These are phyloP conservation scores for Drosophila nigromelanica DNA, from an alignment of 1,140 invertebrate species.

Conservation along the genomic window DNA sequence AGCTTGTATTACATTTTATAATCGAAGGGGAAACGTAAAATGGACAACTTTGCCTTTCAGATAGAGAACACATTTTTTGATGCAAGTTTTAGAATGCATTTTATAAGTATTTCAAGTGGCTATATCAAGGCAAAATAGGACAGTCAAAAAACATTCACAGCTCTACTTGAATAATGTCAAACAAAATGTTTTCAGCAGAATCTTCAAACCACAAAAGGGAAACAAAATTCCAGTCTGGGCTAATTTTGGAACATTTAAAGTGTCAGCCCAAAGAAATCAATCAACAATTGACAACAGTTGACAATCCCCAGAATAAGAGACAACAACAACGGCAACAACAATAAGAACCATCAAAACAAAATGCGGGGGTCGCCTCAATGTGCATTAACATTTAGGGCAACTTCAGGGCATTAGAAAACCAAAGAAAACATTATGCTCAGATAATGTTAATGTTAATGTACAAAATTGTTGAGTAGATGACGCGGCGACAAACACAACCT, in stretches of 20 bases:
- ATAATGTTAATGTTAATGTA: slow-evolving; percentile 59
- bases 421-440: slow-evolving; percentile 30
- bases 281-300: slow-evolving; percentile 73
- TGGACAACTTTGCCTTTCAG: neutral
- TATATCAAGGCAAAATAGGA: slow-evolving; percentile 1
- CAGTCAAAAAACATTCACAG: slow-evolving; percentile 2
- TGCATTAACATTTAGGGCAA: slow-evolving; percentile 33
- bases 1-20: neutral
- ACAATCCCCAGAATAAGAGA: slow-evolving; percentile 9
- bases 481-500: slow-evolving; percentile 55
- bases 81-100: slow-evolving; percentile 8
- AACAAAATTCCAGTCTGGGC: slow-evolving; percentile 14
- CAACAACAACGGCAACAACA: slow-evolving; percentile 14
- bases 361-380: slow-evolving; percentile 53
- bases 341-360: slow-evolving; percentile 12
- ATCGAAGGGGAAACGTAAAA: neutral
- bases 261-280: slow-evolving; percentile 72
- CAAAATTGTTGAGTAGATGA: slow-evolving; percentile 53
- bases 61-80: slow-evolving; percentile 6
- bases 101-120: slow-evolving; percentile 5
- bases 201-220: slow-evolving; percentile 44
- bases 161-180: slow-evolving; percentile 30
- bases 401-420: slow-evolving; percentile 12
- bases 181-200: slow-evolving; percentile 38
- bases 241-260: slow-evolving; percentile 61